Evolutionary conservation across 1,140 invertebrate genomes (phyloP).

Genomic region (Drosophila ohnishii): DNA sequence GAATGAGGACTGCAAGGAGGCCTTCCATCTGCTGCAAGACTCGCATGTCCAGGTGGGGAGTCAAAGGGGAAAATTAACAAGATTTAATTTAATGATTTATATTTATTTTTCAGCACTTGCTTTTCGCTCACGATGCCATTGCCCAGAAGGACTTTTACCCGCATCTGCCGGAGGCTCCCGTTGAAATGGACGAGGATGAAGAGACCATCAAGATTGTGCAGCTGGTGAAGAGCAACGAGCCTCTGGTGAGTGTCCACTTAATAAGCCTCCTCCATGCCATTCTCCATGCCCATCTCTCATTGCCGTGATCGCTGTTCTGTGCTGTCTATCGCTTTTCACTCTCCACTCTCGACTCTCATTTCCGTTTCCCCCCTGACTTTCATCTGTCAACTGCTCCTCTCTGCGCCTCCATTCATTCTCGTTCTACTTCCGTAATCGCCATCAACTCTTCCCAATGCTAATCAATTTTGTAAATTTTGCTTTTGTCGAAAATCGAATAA

Average conservation of each 20-base stretch:
- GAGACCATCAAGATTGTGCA: constrained; percentile 98
- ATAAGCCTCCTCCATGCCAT: not conserved
- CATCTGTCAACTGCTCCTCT: constrained; percentile 48
- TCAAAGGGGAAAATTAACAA: not conserved
- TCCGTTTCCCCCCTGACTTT: not conserved
- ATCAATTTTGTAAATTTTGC: constrained; percentile 77
- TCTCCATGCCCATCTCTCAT: constrained; percentile 42
- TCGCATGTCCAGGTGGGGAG: constrained; percentile 91
- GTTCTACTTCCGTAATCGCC: constrained; percentile 23
- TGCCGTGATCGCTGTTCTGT: constrained; percentile 38
- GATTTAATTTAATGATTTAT: too few relatives aligned
- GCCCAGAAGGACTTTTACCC: constrained; percentile 98
- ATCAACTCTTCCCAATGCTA: constrained; percentile 55
- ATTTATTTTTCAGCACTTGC: constrained; percentile 87
- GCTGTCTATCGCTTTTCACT: constrained; percentile 27
- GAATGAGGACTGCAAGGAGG: constrained; percentile 89
- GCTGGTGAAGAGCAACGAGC: constrained; percentile 98
- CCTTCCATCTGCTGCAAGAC: constrained; percentile 91
- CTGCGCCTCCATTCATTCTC: constrained; percentile 58
- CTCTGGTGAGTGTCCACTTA: constrained; percentile 90
- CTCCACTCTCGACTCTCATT: constrained; percentile 25
- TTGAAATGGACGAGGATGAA: constrained; percentile 95
- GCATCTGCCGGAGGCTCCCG: constrained; percentile 92
- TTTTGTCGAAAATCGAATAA: constrained; percentile 68
- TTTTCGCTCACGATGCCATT: constrained; percentile 96